Evolutionary conservation across 2,797 vertebrate species (phyloP), one percentile per base, ranked within the genome.

Genomic region (Aulostomus chinensis): DNA sequence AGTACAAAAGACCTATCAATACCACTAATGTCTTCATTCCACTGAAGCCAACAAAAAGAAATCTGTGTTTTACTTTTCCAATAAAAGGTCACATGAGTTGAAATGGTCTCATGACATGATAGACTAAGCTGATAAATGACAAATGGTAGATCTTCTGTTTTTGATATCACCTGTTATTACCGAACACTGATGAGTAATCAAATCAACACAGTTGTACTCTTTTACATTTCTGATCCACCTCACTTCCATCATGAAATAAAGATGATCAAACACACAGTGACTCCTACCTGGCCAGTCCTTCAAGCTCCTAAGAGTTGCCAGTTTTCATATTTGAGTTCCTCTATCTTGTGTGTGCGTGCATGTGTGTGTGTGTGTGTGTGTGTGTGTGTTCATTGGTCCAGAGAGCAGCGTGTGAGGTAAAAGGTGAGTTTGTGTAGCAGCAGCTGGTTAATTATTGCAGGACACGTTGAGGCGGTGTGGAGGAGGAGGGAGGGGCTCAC

Each of bases 381-480:
- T 57, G 13, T 49, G 4, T 65, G 56, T 52, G 43, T 53, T 62
- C 42, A 49, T 39, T 33, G 51, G 76, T 80, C 41, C 80, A 78
- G 54, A 68, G 66, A 68, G 49, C 48, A 67, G 55, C 47, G 28
- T 28, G 46, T 36, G 54, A 52, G 58, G 53, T 34, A 17, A 18
- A 58, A 54, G 59, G 41, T 60, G 54, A 80, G 56, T 3, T 20
- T 68, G 9, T 57, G 61, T 48, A 46, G 46, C 56, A 73, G 64
- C 79, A 60, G 64, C 73, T 83, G 78, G 84, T 88, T 83, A 86
- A 83, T 79, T 56, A 82, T 85, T 85, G 50, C 35, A 68, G 51
- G 73, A 78, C 76, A 75, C 25, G 77, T 80, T 70, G 42, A 81
- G 81, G 76, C 75, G 68, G 45, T 30, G 22, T 52, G 61, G 48